Base-by-base conservation (phyloP, 2,113 vertebrate species). In the Rhadina sibilatrix region DNA sequence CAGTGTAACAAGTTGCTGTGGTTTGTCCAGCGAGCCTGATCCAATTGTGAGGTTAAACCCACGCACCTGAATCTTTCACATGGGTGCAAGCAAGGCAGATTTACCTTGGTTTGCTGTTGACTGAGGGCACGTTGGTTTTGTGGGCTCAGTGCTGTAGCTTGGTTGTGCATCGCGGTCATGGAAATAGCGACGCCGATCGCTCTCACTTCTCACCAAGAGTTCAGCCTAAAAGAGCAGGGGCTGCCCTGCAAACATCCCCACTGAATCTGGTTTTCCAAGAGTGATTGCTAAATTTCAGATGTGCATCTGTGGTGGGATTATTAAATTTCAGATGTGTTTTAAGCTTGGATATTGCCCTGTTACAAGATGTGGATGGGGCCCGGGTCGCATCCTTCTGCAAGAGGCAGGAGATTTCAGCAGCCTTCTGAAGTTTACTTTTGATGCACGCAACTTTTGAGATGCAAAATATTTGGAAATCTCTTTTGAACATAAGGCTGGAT, bases 391-490 rank as follows among this genome's bases (percentile, higher is more conserved):
- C 37, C 13, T 66, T 52, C 52, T 56, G 61, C 30, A 60, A 64
- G 87, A 84, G 21, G 40, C 17, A 5, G 21, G 72, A 1, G 2
- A 42, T 70, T 70, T 28, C 24, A 22, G 77, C 83, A 85, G 57
- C 49, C 30, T 71, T 59, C 61, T n/a, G 56, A 75, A 87, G 22
- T 79, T 90, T 52, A 30, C 81, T 93, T 82, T 72, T 82, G 74
- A 69, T 57, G 61, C 72, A 75, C 85, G 17, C 40, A 64, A 3
- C 74, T 82, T 84, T 11, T 66, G 70, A 72, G 78, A 60, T 71
- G 87, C 65, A 91, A 94, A 96, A 84, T 85, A 94, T 91, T 93
- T 94, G 61, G 90, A 94, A 81, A 83, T 56, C 27, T 91, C 40
- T 82, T 93, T 83, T 40, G 44, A 91, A 85, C 1, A 0, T 60